These are phyloP conservation scores for Heliocidaris tuberculata DNA, from an alignment of 35 echinoderm and acorn worm species.

Conservation along the genomic window DNA sequence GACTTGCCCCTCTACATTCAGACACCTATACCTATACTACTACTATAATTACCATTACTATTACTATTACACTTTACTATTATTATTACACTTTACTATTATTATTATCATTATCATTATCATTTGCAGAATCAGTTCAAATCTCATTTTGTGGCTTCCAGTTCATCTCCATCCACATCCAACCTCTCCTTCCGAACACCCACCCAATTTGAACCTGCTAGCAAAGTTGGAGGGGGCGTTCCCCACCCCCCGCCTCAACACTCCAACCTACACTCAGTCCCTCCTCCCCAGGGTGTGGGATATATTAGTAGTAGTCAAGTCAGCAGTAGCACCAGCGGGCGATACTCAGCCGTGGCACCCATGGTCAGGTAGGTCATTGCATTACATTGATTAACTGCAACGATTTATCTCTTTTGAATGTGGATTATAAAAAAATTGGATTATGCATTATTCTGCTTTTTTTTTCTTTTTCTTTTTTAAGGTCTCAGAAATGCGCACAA, in stretches of 20 bases:
- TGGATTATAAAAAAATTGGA: too few species aligned
- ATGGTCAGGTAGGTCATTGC: not conserved
- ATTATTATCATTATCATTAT: too few species aligned
- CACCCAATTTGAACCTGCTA: not conserved
- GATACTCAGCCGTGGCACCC: not conserved
- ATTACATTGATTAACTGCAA: too few species aligned
- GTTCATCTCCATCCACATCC: slow-evolving; percentile 57
- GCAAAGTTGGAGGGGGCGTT: slow-evolving; percentile 14
- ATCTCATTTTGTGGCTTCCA: slow-evolving; percentile 77
- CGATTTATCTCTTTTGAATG: too few species aligned
- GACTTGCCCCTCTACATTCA: too few species aligned
- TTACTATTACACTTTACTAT: too few species aligned
- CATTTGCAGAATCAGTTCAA: slow-evolving; percentile 76
- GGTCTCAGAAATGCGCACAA: too few species aligned
- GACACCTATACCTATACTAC: too few species aligned
- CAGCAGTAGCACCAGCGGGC: slow-evolving; percentile 25
- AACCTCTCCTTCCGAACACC: slow-evolving; percentile 13
- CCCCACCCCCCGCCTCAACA: not conserved
- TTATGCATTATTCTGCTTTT: too few species aligned
- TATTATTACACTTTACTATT: too few species aligned
- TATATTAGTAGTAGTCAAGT: slow-evolving; percentile 39
- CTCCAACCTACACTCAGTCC: not conserved
- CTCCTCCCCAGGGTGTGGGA: not conserved
- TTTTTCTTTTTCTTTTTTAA: too few species aligned
- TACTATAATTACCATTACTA: too few species aligned